Evolutionary conservation across 2,113 vertebrate species (phyloP).

Genomic region (Prinia subflava): DNA sequence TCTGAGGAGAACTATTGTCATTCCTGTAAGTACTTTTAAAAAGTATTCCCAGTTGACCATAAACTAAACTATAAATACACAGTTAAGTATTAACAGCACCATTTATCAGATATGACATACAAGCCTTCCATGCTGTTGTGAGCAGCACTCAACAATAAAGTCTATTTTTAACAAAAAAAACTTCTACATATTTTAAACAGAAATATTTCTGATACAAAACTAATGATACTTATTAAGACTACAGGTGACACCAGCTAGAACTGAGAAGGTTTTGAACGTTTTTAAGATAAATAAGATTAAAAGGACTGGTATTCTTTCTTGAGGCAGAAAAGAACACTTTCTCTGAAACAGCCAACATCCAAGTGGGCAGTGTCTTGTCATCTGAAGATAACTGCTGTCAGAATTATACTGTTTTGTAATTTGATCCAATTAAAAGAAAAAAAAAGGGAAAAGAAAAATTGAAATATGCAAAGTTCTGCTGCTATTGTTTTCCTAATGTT

Average conservation of each 20-base stretch:
- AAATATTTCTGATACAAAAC: not conserved
- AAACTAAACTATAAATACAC: slow-evolving; percentile 38
- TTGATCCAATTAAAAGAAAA: not conserved
- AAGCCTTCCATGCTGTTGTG: not conserved
- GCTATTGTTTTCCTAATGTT: not conserved
- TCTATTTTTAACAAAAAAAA: not conserved
- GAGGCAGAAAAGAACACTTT: not conserved
- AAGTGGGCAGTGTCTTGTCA: not conserved
- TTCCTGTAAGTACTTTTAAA: not conserved
- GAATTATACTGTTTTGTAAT: not conserved
- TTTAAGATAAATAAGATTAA: not conserved
- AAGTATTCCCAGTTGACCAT: not conserved
- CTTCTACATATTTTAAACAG: not conserved
- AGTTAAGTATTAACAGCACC: not conserved
- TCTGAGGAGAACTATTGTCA: not conserved
- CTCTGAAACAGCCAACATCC: not conserved
- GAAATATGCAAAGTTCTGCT: not conserved
- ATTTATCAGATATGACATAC: not conserved
- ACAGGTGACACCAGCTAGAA: not conserved
- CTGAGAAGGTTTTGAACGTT: not conserved
- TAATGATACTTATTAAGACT: not conserved
- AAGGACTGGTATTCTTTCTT: not conserved
- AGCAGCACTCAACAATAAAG: not conserved
- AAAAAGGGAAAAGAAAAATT: not conserved
- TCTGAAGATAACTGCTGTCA: not conserved